Evolutionary conservation across 2,113 vertebrate genomes (phyloP), one percentile per base, ranked within the genome.

Genomic region (Thinocorus orbignyianus): DNA sequence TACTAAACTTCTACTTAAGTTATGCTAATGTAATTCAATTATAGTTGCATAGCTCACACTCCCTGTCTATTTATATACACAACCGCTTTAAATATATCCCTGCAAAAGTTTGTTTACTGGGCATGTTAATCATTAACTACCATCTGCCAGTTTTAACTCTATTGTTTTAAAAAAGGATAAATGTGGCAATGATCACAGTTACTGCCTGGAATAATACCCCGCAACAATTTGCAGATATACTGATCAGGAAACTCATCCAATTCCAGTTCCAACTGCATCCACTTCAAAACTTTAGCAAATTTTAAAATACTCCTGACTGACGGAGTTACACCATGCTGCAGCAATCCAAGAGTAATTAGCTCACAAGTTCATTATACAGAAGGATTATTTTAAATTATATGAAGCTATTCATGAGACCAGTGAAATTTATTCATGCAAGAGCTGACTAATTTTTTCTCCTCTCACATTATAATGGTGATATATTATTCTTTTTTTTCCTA

Each of bases 11-110:
- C 41, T 87, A 28, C 84, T 94, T 89, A 58, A 96, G 61, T 95
- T 95, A 96, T 93, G 92, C 70, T 93, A 95, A 97, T 95, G 44
- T 68, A 96, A 93, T 90, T 90, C 83, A 96, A 95, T 93, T 93
- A 88, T 7, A 88, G 92, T 88, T 88, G 92, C 77, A 92, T 9
- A 88, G 78, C 76, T 93, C 88, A 93, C 35, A 58, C 62, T 94
- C 58, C 81, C 46, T 64, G 51, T 94, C 89, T 95, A 95, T 94
- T 96, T 93, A 92, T 86, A 92, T 51, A 68, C 60, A 66, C 55
- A 93, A 68, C 68, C 48, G 74, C 85, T 96, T 96, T 81, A 94
- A 91, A 95, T 82, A 80, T 33, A 92, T 64, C 44, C n/a, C 57
- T 64, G 44, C 64, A 79, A 42, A 93, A 93, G 77, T 62, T 71